Percentiles rank a stretch among this genome's conserved stretches.
Evolutionary conservation across 1,140 invertebrate genomes (phyloP).

Genomic region (Drosophila lacertosa): DNA sequence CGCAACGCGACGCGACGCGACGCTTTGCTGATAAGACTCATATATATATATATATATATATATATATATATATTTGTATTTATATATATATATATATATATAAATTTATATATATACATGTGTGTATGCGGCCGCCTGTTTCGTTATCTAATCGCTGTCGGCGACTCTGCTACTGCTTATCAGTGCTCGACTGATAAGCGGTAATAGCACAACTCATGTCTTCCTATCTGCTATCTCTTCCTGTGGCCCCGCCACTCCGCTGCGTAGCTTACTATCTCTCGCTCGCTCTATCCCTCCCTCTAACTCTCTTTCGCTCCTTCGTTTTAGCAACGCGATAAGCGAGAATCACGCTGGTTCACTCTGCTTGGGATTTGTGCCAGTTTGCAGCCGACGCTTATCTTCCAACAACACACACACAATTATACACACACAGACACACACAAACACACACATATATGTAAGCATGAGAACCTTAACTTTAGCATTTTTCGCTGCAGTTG

Average conservation of each 20-base stretch:
- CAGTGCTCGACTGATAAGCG: slow-evolving; percentile 42
- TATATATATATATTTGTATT: no score
- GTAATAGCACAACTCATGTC: slow-evolving; percentile 39
- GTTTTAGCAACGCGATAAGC: slow-evolving; percentile 22
- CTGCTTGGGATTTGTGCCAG: slow-evolving; percentile 41
- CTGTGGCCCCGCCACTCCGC: slow-evolving; percentile 15
- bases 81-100: no score
- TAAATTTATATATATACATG: no score
- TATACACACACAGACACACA: background rate
- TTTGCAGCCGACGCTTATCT: slow-evolving; percentile 43
- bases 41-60: no score
- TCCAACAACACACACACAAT: slow-evolving; percentile 6
- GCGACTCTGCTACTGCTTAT: slow-evolving; percentile 26
- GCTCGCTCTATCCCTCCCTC: slow-evolving; percentile 6
- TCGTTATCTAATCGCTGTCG: slow-evolving; percentile 44
- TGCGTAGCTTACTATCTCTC: no score
- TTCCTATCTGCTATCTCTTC: slow-evolving; percentile 52
- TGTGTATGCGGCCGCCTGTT: slow-evolving; percentile 5
- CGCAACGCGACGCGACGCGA: no score
- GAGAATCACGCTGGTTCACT: slow-evolving; percentile 41
- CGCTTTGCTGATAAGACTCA: background rate
- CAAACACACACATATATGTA: background rate
- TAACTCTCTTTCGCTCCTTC: slow-evolving; percentile 2
- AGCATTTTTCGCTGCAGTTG: no score
- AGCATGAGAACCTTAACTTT: no score